Base-by-base conservation (phyloP, 2,888 invertebrate species). In the Pheosia gnoma region DNA sequence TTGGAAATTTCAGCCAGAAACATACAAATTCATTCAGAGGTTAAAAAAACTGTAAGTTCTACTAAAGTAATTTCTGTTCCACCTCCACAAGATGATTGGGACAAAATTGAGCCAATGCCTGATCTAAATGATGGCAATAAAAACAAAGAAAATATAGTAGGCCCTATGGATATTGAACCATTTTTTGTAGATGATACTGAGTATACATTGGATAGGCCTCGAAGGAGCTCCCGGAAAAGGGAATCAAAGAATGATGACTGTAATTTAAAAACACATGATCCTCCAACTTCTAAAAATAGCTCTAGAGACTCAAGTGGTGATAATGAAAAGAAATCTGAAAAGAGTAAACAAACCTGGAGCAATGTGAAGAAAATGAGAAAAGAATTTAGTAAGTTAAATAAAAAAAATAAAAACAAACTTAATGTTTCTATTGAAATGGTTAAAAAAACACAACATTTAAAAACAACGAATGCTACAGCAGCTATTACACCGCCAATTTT, bases 361-460 rank as follows among this genome's bases (percentile, higher is more conserved):
- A 90, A 84, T 85, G 90, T 92, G 0, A 92, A 91, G 70, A 90
- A 77, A 79, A 93, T 93, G 92, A 88, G 86, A 75, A 91, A 89
- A 68, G 93, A 91, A 70, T 91, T 94, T 60, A 89, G 86, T 76
- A 93, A 89, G 73, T 72, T 90, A 53, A 89, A 88, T 63, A 90
- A 89, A 64, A 80, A 82, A 63, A 86, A 87, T 64, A 88, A 78
- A 72, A 91, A 80, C 66, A 94, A 93, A 82, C 70, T 94, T 8
- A 91, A 93, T 87, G 86, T 91, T 59, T 94, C 94, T 43, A 89
- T 92, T 72, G 91, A 93, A 82, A 89, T 88, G 87, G 86, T 83
- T 65, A 91, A 91, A 66, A 91, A 86, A 72, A 80, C 81, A 57
- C 81, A 89, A 71, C 81, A 61, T 61, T 62, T 74, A 49, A 81